Evolutionary conservation across 2,797 vertebrate genomes (phyloP), one percentile per base, ranked within the genome.

Genomic region (Crocodylus rhombifer): DNA sequence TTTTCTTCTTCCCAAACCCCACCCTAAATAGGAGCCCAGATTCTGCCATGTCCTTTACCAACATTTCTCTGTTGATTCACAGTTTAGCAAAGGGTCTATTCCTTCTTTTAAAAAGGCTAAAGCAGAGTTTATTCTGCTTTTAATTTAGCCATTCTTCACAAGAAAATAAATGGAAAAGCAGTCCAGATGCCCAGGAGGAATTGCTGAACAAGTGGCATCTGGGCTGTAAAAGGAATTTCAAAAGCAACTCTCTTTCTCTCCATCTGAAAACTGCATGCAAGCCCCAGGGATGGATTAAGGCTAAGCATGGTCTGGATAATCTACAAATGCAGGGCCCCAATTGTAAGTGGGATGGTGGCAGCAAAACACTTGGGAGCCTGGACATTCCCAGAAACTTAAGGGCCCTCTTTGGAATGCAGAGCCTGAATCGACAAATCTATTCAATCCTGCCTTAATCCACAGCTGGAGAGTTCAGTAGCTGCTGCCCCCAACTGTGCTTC

Each of bases 91-190:
- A 57, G 14, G 4, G 23, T 75, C 0, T 75, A 61, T 86, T 92
- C 81, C 64, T 89, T 84, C 58, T 79, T 85, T 88, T 58, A 75
- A 77, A 73, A 33, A 86, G 56, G 73, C 86, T 94, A 86, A 89
- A 92, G 88, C 65, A 90, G 80, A 90, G 15, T 8, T 90, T 93
- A 82, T 71, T 80, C 81, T 87, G 77, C 85, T 94, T 90, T 96
- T 86, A 96, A 80, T 90, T 92, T 67, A 92, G 77, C 75, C 86
- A 42, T 63, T 73, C 80, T 88, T 91, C 71, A 91, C 63, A 91
- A 86, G 95, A 87, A 94, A 91, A 96, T 91, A 88, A 94, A 95
- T 36, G 91, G 91, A 90, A 92, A 94, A 94, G 89, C 80, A 95
- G 84, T 93, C 73, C 82, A 96, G 95, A 92, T 69, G 75, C 82